Base-by-base conservation (phyloP, 2,888 invertebrate genomes). In the Petrophora chlorosata region DNA sequence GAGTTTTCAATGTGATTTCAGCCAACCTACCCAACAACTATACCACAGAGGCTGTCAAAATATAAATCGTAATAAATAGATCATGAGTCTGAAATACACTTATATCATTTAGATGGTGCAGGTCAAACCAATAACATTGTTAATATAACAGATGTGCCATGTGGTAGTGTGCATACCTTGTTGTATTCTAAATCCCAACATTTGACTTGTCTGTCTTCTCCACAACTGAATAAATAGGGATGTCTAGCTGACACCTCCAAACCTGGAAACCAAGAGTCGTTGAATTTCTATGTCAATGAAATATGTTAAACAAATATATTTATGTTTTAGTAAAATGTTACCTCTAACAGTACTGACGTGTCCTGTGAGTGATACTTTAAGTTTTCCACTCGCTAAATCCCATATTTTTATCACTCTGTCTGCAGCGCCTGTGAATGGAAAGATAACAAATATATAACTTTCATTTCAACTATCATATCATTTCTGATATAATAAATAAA, bases 161-260 rank as follows among this genome's bases (percentile, higher is more conserved):
- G n/a, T n/a, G n/a, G n/a, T n/a, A n/a, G n/a, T n/a, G n/a, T n/a
- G n/a, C n/a, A n/a, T 65, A 86, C 92, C 83, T 99, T 99, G 78
- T 99, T 99, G 73, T 99, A 98, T 85, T 99, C 99, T 17, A 99
- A 91, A 89, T 99, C 99, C 99, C 99, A 99, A 78, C 99, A 99
- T 90, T 99, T 99, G 0, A 99, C 99, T 90, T 98, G 98, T 68
- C 99, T 94, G 84, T 99, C 99, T 90, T 99, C 99, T 7, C 99
- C 99, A 78, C 98, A 99, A 59, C 98, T 98, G 89, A 99, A 99
- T 33, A 99, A 88, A 79, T 99, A 99, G 1, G 99, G 99, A 90
- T 99, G 99, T 61, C 99, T 91, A 0, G 94, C 84, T 56, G 99
- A 99, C 32, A 99, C 96, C 39, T 97, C 98, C 19, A 99, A 90